Evolutionary conservation across 2,797 vertebrate genomes (phyloP), one percentile per base, ranked within the genome.

Genomic region (Hydrophis major): DNA sequence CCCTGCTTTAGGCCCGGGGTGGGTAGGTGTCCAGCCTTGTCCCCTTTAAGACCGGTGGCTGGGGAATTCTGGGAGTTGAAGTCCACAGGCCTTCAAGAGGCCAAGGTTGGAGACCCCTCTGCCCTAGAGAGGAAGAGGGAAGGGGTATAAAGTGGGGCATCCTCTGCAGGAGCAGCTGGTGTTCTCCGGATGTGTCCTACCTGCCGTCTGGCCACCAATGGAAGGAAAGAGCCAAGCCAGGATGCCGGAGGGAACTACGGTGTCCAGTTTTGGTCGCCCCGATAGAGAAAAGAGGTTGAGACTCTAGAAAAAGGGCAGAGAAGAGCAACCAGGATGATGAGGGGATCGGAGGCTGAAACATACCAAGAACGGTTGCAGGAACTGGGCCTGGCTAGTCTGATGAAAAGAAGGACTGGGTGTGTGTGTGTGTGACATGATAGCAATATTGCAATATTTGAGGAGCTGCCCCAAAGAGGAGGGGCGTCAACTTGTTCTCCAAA

Each of bases 361-460:
- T n/a, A n/a, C 0, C 0, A 63, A 0, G 4, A 2, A 66, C 2
- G 2, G 61, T 2, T 66, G 28, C 63, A n/a, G 63, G 63, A 69
- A 2, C 13, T 69, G 12, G 63, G 28, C 0, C 6, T 1, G 63
- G 14, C 28, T 2, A 32, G 28, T 16, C 5, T 16, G n/a, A 1
- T 0, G 13, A 32, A 16, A 1, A n/a, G 63, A 69, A 69, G 63
- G 63, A 14, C 28, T 37, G 37, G 37, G 63, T 0, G 14, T 13
- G 13, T 13, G 63, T 0, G 14, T 13, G 13, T 13, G 63, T 1
- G 28, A 16, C 63, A 32, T 0, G 63, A 32, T 1, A 32, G 63
- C n/a, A 16, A 0, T 1, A 0, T 32, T 69, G 4, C 63, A 16
- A 0, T 6, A 69, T 69, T 10, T 69, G 13, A 32, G n/a, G 28